phyloP scores from a whole-genome alignment of 2,113 vertebrate genomes.

The Zosterops japonicus region DNA sequence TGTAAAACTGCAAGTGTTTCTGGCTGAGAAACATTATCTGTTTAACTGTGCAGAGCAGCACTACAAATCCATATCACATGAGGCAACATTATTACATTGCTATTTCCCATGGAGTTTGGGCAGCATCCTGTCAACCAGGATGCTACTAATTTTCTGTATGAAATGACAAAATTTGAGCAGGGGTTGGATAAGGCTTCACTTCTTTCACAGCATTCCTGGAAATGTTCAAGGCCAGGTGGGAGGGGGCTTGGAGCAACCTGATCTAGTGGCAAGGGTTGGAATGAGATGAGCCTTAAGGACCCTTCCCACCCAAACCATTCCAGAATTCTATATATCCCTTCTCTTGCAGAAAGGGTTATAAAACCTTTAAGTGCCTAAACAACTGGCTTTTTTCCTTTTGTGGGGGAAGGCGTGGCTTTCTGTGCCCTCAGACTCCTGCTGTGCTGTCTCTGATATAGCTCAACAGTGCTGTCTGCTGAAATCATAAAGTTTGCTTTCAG shows the following conservation, averaged over 20 bases:
- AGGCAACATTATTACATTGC: not conserved
- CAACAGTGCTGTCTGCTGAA: not conserved
- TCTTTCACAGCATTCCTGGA: not conserved
- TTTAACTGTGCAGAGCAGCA: conserved; percentile 4
- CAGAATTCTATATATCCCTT: not conserved
- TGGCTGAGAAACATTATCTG: not conserved
- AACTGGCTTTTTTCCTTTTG: not conserved
- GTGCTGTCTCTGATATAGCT: fast-evolving
- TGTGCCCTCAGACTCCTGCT: not conserved
- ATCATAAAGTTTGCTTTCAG: not conserved
- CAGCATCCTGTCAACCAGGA: not conserved
- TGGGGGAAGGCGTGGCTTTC: not conserved
- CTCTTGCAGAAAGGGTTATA: not conserved
- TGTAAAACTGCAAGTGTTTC: not conserved
- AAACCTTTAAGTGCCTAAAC: not conserved
- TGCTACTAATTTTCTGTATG: not conserved
- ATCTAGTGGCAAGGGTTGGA: not conserved
- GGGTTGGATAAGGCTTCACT: not conserved
- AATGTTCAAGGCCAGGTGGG: not conserved
- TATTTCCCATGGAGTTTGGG: not conserved
- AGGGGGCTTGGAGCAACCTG: not conserved
- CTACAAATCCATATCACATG: not conserved
- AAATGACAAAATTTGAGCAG: fast-evolving
- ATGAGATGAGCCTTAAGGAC: not conserved
- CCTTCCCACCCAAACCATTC: not conserved